These are phyloP conservation scores for Harpegnathos saltator DNA, from an alignment of 1,140 invertebrate species.

Conservation along the genomic window DNA sequence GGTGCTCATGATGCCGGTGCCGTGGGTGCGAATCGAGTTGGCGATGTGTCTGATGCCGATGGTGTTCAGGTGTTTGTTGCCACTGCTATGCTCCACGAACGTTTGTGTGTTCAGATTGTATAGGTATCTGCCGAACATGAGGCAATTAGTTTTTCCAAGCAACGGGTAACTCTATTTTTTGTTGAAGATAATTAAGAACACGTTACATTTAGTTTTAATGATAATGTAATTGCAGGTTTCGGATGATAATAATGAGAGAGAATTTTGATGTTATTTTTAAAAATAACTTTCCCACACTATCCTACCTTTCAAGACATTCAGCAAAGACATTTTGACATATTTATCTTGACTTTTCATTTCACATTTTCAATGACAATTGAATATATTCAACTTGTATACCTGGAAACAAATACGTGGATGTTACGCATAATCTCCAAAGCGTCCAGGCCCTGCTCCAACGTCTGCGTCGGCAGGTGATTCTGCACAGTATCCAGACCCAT, in stretches of 20 bases:
- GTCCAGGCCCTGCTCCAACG: slow-evolving; percentile 98
- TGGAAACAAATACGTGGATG: slow-evolving; percentile 97
- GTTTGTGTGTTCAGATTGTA: slow-evolving; percentile 99
- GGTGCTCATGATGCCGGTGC: slow-evolving; percentile 98
- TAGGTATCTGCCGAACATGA: slow-evolving; percentile 87
- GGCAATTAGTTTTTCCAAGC: slow-evolving; percentile 7
- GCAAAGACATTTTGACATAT: too few relatives aligned
- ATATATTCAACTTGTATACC: too few relatives aligned
- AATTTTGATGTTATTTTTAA: too few relatives aligned
- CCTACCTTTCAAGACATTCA: too few relatives aligned
- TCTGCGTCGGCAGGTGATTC: slow-evolving; percentile 97
- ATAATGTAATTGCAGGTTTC: too few relatives aligned
- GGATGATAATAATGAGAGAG: too few relatives aligned
- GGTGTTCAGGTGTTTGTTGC: slow-evolving; percentile 98
- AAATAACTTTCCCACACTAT: too few relatives aligned
- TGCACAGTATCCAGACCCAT: slow-evolving; percentile 93
- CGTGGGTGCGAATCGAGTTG: slow-evolving; percentile 99
- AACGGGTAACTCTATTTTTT: background rate
- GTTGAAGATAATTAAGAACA: background rate
- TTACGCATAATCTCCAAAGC: slow-evolving; percentile 99
- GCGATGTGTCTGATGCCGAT: slow-evolving; percentile 98
- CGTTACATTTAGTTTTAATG: too few relatives aligned
- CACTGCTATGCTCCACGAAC: slow-evolving; percentile 96
- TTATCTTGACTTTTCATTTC: too few relatives aligned
- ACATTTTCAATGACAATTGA: too few relatives aligned